These are phyloP conservation scores for Myanophis thanlyinensis DNA, from an alignment of 2,113 vertebrate genomes.

Conservation along the genomic window DNA sequence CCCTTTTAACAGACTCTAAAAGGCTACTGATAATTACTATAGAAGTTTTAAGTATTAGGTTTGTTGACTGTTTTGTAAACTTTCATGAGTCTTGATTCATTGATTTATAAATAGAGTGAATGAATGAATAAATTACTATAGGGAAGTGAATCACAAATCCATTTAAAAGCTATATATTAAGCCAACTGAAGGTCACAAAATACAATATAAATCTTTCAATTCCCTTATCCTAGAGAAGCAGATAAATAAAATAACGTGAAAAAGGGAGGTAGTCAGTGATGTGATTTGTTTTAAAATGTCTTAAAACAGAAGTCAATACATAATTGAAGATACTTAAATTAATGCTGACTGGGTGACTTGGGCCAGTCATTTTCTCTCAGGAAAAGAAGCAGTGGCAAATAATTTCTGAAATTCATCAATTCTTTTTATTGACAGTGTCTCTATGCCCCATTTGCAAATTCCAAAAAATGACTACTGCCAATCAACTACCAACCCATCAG, in stretches of 20 bases:
- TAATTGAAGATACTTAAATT: background rate
- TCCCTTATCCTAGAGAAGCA: background rate
- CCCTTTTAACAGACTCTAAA: background rate
- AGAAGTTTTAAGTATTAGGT: background rate
- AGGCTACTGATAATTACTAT: background rate
- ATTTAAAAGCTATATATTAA: background rate
- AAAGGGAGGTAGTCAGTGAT: background rate
- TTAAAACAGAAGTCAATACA: background rate
- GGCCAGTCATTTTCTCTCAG: background rate
- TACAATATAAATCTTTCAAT: background rate
- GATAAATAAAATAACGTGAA: background rate
- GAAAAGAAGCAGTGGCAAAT: background rate
- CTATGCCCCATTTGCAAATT: background rate
- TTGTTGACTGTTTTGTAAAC: background rate
- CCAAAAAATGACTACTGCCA: background rate
- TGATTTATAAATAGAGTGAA: background rate
- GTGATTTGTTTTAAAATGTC: background rate
- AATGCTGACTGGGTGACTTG: background rate
- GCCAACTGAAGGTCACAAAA: background rate
- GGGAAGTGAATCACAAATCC: background rate
- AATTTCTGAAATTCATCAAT: background rate
- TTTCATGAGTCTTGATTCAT: background rate
- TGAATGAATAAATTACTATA: background rate
- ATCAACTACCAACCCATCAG: background rate
- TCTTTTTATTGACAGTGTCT: background rate